These are phyloP conservation scores for Centropyge bicolor DNA, from an alignment of 2,797 vertebrate genomes.

Conservation along the genomic window DNA sequence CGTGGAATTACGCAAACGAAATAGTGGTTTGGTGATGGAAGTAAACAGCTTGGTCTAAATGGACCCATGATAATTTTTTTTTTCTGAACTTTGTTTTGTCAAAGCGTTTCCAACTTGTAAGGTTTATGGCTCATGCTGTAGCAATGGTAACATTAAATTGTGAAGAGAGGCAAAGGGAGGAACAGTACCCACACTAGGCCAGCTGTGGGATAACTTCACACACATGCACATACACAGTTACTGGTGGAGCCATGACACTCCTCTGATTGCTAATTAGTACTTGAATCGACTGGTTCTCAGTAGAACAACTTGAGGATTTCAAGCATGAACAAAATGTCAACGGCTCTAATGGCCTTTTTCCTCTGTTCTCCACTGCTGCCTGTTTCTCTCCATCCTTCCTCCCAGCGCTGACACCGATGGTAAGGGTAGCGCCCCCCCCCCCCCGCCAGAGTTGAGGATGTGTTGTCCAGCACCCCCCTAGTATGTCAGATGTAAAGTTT, in stretches of 20 bases:
- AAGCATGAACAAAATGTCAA: conserved; percentile 75
- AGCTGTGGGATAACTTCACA: conserved; percentile 64
- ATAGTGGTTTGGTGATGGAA: conserved; percentile 68
- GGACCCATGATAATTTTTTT: conserved; percentile 44
- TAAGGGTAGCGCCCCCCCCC: conserved; percentile 39
- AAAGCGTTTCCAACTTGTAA: conserved; percentile 59
- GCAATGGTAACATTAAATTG: conserved; percentile 45
- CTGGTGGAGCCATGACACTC: conserved; percentile 72
- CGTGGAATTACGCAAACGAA: conserved; percentile 73
- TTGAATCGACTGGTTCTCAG: conserved; percentile 81
- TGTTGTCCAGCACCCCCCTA: conserved; percentile 60
- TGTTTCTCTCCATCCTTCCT: conserved; percentile 45
- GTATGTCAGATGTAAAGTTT: conserved; percentile 55
- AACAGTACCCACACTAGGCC: conserved; percentile 61
- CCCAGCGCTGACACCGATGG: conserved; percentile 28
- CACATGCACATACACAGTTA: conserved; percentile 60
- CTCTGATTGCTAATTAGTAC: conserved; percentile 84
- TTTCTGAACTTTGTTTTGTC: conserved; percentile 60
- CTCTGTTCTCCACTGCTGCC: conserved; percentile 63
- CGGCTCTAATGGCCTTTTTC: conserved; percentile 78
- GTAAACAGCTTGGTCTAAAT: conserved; percentile 61
- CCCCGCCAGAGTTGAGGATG: conserved; percentile 46
- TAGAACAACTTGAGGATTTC: conserved; percentile 81
- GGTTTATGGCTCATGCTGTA: conserved; percentile 53
- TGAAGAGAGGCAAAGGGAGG: conserved; percentile 41